Base-by-base conservation (phyloP, 2,888 invertebrate species). In the Mycogona germanica region DNA sequence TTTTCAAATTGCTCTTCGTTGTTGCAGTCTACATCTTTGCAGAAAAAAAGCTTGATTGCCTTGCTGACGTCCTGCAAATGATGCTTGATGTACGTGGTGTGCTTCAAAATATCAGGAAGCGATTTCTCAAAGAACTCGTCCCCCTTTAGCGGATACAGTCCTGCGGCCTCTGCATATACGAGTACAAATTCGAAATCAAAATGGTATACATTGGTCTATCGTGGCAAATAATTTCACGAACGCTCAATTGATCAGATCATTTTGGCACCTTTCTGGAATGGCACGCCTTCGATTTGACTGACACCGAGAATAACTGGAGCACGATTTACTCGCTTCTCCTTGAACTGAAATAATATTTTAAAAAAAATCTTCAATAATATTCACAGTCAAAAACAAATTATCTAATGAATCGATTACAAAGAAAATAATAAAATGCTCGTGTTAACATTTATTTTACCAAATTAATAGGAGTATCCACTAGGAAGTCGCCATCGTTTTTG, bases 221-320 rank as follows among this genome's bases (percentile, higher is more conserved):
- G 35, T 32, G 9, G n/a, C 9, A 32, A 32, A n/a, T 32, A n/a
- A 32, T 12, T 32, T 32, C 9, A 32, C n/a, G 35, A 32, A 9
- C 9, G n/a, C 9, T 12, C n/a, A 32, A 32, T 32, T 9, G n/a
- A 32, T 12, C 9, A 32, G n/a, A 32, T 9, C 9, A 45, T 19
- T 21, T 14, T 5, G 19, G 44, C 12, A 46, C 52, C 30, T 30
- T 52, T 47, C 21, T 45, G 28, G 21, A 51, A 51, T 12, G 17
- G 40, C 6, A 29, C 25, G 4, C 51, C 51, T 25, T 46, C 51
- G 23, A 26, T 26, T 51, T 35, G 44, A 26, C 19, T 45, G 21
- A 52, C n/a, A 32, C 52, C 52, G 12, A 52, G 35, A n/a, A 52
- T 52, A 17, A 52, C 52, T 9, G 52, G 52, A 17, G 32, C 52